Evolutionary conservation across 2,797 vertebrate species (phyloP).

Genomic region (Poeciliopsis infans): DNA sequence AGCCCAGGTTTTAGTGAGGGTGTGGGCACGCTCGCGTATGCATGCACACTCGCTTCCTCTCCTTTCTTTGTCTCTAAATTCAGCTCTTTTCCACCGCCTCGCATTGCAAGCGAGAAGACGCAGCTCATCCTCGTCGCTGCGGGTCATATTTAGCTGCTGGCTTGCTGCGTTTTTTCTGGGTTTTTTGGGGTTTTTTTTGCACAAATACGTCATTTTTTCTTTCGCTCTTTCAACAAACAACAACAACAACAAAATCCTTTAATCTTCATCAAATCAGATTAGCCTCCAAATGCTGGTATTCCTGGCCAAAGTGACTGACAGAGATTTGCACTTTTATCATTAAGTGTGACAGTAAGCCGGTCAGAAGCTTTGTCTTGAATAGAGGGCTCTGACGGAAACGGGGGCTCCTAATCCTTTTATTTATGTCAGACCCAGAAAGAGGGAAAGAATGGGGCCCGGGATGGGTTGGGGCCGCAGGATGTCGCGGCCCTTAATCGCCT

Average conservation of each 20-base stretch:
- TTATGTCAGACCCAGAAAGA: slow-evolving; percentile 94
- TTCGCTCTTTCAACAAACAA: no score
- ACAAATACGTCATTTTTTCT: slow-evolving; percentile 30
- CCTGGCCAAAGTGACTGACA: slow-evolving; percentile 91
- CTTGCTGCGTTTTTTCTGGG: not conserved
- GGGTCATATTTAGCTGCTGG: slow-evolving; percentile 12
- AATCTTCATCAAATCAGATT: slow-evolving; percentile 95
- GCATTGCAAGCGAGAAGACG: slow-evolving; percentile 29
- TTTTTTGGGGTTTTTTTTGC: slow-evolving; percentile 1
- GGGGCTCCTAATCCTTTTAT: slow-evolving; percentile 98
- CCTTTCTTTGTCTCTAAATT: slow-evolving; percentile 60
- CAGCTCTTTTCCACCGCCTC: slow-evolving; percentile 35
- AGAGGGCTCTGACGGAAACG: slow-evolving; percentile 96
- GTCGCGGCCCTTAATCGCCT: slow-evolving; percentile 74
- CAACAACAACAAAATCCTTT: slow-evolving; percentile 38
- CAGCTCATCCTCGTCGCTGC: slow-evolving; percentile 9
- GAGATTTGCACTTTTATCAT: slow-evolving; percentile 97
- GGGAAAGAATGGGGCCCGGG: slow-evolving; percentile 82
- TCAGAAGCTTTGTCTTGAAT: slow-evolving; percentile 88
- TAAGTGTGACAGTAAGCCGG: slow-evolving; percentile 93
- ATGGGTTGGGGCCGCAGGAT: slow-evolving; percentile 87
- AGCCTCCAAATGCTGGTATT: slow-evolving; percentile 89
- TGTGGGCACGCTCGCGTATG: slow-evolving; percentile 49
- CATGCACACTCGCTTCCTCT: slow-evolving; percentile 51
- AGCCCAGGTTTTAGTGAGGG: slow-evolving; percentile 60